Conservation (phyloP, 1,140 invertebrate species). For the Pararge aegeria region DNA sequence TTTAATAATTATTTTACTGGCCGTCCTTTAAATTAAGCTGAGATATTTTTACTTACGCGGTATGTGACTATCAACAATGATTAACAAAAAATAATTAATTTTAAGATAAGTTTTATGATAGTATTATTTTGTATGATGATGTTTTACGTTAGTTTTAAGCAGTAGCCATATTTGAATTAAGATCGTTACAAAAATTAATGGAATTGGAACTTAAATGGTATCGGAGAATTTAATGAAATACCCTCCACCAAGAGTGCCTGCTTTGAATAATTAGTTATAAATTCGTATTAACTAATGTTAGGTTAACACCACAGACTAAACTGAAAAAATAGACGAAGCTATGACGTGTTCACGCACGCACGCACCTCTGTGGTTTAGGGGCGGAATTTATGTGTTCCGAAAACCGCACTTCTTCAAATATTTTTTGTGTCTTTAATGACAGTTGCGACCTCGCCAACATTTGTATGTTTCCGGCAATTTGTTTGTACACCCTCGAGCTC, state of each 20-base stretch:
- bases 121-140: conserved; percentile 18
- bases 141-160: conserved; percentile 23
- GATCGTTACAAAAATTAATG: conserved; percentile 3
- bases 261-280: conserved; percentile 45
- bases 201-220: conserved; percentile 6
- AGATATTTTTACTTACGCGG: no score
- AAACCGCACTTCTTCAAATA: no score
- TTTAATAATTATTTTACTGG: no score
- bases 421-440: no score
- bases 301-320: conserved; percentile 13
- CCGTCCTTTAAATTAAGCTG: no score
- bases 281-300: conserved; percentile 27
- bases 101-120: conserved; percentile 18
- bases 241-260: conserved; percentile 67
- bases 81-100: neutral
- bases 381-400: no score
- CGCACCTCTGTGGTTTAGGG: no score
- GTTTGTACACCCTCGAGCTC: no score
- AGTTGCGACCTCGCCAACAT: no score
- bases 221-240: conserved; percentile 26
- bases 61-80: neutral
- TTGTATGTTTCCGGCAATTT: no score
- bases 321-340: neutral
- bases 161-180: conserved; percentile 24
- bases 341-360: no score